Percentiles rank a stretch among this genome's conserved stretches.
Conservation (phyloP, 2,113 vertebrate species). For the Phalacrocorax brasilianus region DNA sequence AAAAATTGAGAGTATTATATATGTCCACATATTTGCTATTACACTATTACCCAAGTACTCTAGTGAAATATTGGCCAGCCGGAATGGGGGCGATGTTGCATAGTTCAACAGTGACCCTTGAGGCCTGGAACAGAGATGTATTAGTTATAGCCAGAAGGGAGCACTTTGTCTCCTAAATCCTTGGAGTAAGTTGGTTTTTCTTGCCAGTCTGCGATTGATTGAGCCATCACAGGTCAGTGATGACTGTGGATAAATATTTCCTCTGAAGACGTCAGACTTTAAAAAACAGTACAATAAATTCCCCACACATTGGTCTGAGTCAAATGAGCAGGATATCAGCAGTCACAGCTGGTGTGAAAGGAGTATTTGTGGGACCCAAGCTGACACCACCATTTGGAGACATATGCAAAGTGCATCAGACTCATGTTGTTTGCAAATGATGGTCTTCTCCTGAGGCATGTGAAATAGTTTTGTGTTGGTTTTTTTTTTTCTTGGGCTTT, state of each 20-base stretch:
- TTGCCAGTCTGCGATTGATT: constrained; percentile 33
- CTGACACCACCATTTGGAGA: neutral
- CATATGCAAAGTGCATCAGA: rapidly evolving
- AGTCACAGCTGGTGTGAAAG: neutral
- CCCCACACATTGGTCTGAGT: neutral
- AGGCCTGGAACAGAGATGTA: constrained; percentile 31
- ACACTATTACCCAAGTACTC: neutral
- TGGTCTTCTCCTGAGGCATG: rapidly evolving
- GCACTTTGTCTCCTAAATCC: constrained; percentile 39
- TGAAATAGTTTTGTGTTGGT: neutral
- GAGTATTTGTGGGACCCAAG: neutral
- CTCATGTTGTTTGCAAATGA: neutral
- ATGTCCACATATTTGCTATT: neutral
- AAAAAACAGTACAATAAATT: constrained; percentile 25
- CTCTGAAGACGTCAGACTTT: constrained; percentile 34
- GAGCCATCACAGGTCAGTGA: constrained; percentile 60
- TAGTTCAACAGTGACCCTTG: neutral
- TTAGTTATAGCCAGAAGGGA: constrained; percentile 42
- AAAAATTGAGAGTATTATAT: neutral
- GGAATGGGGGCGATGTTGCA: neutral
- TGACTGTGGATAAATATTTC: constrained; percentile 52
- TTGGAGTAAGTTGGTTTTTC: constrained; percentile 35
- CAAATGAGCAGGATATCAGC: neutral
- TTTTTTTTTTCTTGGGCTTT: neutral
- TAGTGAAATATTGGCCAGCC: neutral